phyloP scores from a whole-genome alignment of 1,140 invertebrate genomes.

The Pomacea maculata region DNA sequence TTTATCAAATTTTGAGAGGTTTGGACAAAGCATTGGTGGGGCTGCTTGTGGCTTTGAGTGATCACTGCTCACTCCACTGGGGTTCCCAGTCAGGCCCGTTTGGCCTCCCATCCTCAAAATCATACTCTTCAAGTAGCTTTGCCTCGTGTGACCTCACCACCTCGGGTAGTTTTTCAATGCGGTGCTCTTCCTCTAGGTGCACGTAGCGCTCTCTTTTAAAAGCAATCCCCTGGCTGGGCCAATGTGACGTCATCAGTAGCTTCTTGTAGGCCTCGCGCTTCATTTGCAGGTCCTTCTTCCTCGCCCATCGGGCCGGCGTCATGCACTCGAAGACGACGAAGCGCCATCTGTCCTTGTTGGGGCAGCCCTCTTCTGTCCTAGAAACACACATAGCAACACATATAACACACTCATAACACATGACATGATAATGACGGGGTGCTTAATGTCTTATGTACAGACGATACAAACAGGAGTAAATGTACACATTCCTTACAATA shows the following conservation, averaged over 20 bases:
- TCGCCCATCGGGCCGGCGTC: slow-evolving; percentile 51
- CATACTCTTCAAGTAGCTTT: slow-evolving; percentile 32
- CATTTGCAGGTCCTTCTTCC: slow-evolving; percentile 30
- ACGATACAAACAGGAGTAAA: too few relatives aligned
- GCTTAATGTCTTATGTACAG: too few relatives aligned
- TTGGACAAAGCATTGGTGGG: too few relatives aligned
- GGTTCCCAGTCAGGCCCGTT: slow-evolving; percentile 35
- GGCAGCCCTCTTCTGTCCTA: slow-evolving; percentile 30
- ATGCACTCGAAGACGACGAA: slow-evolving; percentile 55
- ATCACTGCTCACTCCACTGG: neutral
- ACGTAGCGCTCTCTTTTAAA: slow-evolving; percentile 25
- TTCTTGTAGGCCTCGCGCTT: slow-evolving; percentile 44
- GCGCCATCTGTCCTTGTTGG: slow-evolving; percentile 47
- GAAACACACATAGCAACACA: neutral
- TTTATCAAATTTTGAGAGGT: neutral
- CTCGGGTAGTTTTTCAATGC: slow-evolving; percentile 28
- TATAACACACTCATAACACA: neutral
- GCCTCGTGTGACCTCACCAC: slow-evolving; percentile 34
- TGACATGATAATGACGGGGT: neutral
- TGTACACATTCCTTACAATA: too few relatives aligned
- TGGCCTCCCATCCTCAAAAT: slow-evolving; percentile 39
- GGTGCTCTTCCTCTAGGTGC: slow-evolving; percentile 23
- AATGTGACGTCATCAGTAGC: slow-evolving; percentile 47
- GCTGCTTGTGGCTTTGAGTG: too few relatives aligned
- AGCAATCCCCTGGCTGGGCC: slow-evolving; percentile 45